phyloP scores from a whole-genome alignment of 2,797 vertebrate genomes.

The Peromyscus melanophrys region DNA sequence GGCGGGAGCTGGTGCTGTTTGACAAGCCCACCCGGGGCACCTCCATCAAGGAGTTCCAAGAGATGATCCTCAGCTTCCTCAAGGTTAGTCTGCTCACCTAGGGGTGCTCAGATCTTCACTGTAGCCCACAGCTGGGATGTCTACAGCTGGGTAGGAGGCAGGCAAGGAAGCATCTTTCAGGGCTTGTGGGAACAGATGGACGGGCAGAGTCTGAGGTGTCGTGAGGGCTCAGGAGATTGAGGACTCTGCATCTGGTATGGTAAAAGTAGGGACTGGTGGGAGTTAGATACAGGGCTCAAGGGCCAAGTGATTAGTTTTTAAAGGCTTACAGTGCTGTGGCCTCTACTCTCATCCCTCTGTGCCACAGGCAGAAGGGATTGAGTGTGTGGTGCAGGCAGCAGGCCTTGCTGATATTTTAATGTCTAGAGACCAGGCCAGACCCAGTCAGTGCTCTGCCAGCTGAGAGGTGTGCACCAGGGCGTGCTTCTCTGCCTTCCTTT shows the following conservation, averaged over 20 bases:
- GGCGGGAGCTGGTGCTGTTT: constrained; percentile 93
- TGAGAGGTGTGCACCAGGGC: fast-evolving
- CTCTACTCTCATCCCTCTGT: neutral
- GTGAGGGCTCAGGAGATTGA: neutral
- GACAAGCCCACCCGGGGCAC: constrained; percentile 97
- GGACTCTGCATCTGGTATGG: neutral
- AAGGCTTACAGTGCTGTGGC: neutral
- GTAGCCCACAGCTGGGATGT: neutral
- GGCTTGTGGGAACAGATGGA: neutral
- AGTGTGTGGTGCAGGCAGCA: neutral
- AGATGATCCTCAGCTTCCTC: constrained; percentile 97
- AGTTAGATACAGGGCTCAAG: neutral
- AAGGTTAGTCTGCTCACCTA: constrained; percentile 90
- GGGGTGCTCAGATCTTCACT: neutral
- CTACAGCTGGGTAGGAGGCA: neutral
- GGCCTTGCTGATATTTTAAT: neutral
- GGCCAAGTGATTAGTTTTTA: neutral
- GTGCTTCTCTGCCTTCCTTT: neutral
- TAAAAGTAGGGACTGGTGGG: neutral
- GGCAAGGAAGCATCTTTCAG: neutral
- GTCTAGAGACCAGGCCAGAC: neutral
- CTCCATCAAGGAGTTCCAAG: constrained; percentile 97
- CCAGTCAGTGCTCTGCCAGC: neutral
- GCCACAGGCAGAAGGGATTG: neutral
- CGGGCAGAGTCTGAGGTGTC: neutral